Evolutionary conservation across 1,140 invertebrate species (phyloP), one percentile per base, ranked within the genome.

Genomic region (Drosophila sp.): DNA sequence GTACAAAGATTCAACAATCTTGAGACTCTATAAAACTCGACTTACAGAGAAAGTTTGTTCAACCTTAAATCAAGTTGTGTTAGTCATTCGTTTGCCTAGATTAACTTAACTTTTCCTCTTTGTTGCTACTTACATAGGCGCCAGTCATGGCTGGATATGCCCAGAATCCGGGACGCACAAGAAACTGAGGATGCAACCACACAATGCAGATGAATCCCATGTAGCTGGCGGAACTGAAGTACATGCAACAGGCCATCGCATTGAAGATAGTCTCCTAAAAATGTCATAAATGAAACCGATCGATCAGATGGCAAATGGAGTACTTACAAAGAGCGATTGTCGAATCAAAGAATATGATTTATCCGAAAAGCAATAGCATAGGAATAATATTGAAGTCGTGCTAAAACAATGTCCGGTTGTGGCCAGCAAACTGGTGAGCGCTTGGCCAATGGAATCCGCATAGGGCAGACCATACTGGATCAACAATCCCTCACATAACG

Each of bases 71-170:
- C n/a, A n/a, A n/a, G n/a, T n/a, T n/a, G n/a, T n/a, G n/a, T n/a
- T n/a, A n/a, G n/a, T n/a, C n/a, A n/a, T n/a, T n/a, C n/a, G n/a
- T n/a, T n/a, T n/a, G n/a, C n/a, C n/a, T n/a, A n/a, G n/a, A n/a
- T n/a, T n/a, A n/a, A n/a, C n/a, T n/a, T n/a, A 21, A 7, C 7
- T 25, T 32, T 56, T 40, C 14, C 2, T 21, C 4, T 21, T 1
- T 21, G 21, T 40, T 36, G 11, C 32, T 59, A 94, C 96, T 96
- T 92, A 97, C 96, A 90, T 97, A 97, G 54, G 95, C 94, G 0
- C 95, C 95, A 18, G 95, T 96, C 95, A 97, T 96, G 1, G 96
- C 96, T 11, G 96, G 96, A 92, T 96, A 97, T 25, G 95, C 96
- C 51, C 93, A 92, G 77, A 94, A 94, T 72, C 93, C 93, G 40